Conservation (phyloP, 2,797 vertebrate species). For the Dendrocincla tyrannina region DNA sequence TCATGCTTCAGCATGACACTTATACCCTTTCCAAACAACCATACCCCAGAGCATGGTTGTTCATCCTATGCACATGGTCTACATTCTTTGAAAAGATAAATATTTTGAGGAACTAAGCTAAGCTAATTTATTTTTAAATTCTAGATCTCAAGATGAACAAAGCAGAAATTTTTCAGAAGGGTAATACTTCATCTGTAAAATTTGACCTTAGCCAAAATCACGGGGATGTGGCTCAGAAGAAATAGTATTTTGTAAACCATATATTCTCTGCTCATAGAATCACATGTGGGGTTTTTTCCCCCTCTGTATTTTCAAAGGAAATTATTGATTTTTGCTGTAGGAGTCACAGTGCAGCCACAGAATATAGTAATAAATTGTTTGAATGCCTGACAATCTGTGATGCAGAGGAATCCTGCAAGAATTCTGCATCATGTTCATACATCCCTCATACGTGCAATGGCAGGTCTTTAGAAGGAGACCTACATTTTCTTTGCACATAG, state of each 20-base stretch:
- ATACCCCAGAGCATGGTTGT: neutral
- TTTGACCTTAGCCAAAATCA: neutral
- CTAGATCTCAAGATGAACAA: neutral
- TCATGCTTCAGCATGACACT: neutral
- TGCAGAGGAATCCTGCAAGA: neutral
- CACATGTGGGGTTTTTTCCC: neutral
- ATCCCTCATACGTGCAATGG: neutral
- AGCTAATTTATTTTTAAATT: neutral
- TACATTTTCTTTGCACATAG: neutral
- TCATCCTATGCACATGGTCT: neutral
- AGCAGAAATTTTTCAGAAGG: slow-evolving; percentile 1
- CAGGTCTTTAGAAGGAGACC: neutral
- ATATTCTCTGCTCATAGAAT: neutral
- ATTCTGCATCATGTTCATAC: neutral
- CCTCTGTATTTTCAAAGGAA: neutral
- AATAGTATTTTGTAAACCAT: neutral
- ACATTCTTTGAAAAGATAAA: neutral
- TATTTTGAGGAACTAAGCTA: neutral
- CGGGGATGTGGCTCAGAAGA: neutral
- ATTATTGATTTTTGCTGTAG: neutral
- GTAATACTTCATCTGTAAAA: slow-evolving; percentile 1
- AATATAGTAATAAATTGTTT: neutral
- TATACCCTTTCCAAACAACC: neutral
- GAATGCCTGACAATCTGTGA: neutral
- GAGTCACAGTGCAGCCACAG: neutral